Percentiles rank a stretch among this genome's conserved stretches.
phyloP scores from a whole-genome alignment of 2,113 vertebrate genomes.

The Sander lucioperca region DNA sequence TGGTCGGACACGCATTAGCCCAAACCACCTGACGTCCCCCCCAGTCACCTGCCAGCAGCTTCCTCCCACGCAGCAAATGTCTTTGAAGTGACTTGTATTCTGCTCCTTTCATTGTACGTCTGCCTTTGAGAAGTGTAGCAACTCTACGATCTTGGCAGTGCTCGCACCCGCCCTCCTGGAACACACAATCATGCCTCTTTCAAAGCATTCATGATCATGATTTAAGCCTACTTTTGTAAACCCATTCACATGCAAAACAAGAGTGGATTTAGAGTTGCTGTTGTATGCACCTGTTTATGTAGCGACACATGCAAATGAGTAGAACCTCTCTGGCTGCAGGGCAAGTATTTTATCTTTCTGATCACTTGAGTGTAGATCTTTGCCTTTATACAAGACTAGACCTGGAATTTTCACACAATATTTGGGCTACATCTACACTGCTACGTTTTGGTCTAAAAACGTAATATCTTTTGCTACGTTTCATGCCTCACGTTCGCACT shows the following conservation, averaged over 20 bases:
- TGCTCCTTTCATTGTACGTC: conserved; percentile 10
- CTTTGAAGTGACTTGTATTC: conserved; percentile 18
- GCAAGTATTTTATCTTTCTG: neutral
- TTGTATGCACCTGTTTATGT: conserved; percentile 46
- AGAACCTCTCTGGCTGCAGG: conserved; percentile 11
- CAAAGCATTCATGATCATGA: conserved; percentile 21
- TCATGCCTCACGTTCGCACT: too few relatives aligned
- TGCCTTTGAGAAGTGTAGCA: conserved; percentile 18
- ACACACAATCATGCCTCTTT: conserved; percentile 35
- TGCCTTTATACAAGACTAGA: neutral
- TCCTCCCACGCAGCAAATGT: conserved; percentile 24
- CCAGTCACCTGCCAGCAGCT: conserved; percentile 1
- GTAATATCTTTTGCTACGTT: too few relatives aligned
- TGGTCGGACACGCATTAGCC: neutral
- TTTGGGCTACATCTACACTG: too few relatives aligned
- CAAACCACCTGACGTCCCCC: conserved; percentile 5
- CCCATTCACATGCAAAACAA: conserved; percentile 59
- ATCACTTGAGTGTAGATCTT: conserved; percentile 4
- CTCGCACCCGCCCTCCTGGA: conserved; percentile 15
- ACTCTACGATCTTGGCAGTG: neutral
- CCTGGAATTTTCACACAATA: too few relatives aligned
- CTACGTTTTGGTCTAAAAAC: too few relatives aligned
- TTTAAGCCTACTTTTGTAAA: conserved; percentile 35
- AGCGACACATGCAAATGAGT: conserved; percentile 49
- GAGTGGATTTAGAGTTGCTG: conserved; percentile 16